phyloP scores from a whole-genome alignment of 1,140 invertebrate species.

The Drosophila oshimai region DNA sequence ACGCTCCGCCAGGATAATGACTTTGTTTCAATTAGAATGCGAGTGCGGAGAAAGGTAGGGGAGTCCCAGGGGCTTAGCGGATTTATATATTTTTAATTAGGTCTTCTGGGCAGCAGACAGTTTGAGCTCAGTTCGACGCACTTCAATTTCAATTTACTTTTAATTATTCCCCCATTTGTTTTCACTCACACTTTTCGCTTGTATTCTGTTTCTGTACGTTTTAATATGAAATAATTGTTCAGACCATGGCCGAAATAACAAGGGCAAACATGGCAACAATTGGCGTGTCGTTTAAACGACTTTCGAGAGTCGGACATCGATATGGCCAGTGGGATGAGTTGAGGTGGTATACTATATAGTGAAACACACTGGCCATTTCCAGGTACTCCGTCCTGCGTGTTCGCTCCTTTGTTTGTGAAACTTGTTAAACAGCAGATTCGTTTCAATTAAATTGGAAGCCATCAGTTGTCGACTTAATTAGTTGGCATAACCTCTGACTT shows the following conservation, averaged over 20 bases:
- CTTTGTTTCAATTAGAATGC: slow-evolving; percentile 32
- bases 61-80: slow-evolving; percentile 8
- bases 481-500: slow-evolving; percentile 55
- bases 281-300: slow-evolving; percentile 62
- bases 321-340: neutral
- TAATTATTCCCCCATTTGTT: slow-evolving; percentile 74
- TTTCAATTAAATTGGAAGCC: slow-evolving; percentile 75
- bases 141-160: slow-evolving; percentile 71
- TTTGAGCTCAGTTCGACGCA: slow-evolving; percentile 2
- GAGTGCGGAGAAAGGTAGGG: neutral
- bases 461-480: slow-evolving; percentile 71
- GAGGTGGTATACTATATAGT: no score
- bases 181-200: slow-evolving; percentile 31
- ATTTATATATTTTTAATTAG: slow-evolving; percentile 48
- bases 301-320: slow-evolving; percentile 51
- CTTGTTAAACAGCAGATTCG: slow-evolving; percentile 65
- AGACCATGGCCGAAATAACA: slow-evolving; percentile 17
- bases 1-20: slow-evolving; percentile 28
- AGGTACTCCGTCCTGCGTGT: neutral
- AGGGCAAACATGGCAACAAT: slow-evolving; percentile 51
- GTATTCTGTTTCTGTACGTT: slow-evolving; percentile 24
- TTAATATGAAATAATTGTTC: slow-evolving; percentile 55
- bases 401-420: slow-evolving; percentile 50
- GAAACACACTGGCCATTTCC: neutral
- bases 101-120: slow-evolving; percentile 7